These are phyloP conservation scores for Steatornis caripensis DNA, from an alignment of 2,113 vertebrate genomes.

Conservation along the genomic window DNA sequence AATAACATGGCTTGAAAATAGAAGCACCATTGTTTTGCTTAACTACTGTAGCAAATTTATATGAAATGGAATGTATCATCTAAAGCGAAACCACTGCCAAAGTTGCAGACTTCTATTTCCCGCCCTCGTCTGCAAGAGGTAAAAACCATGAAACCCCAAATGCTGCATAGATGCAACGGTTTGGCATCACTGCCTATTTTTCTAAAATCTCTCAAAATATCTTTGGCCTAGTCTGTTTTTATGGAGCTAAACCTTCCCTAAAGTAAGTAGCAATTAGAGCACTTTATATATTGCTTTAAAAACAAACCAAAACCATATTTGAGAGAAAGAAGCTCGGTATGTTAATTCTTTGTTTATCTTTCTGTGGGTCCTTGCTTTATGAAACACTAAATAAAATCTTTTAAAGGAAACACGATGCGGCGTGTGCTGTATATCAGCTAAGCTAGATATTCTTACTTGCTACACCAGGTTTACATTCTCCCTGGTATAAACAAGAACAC, in stretches of 20 bases:
- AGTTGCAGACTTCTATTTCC: background rate
- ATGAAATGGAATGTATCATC: constrained; percentile 60
- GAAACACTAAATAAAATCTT: background rate
- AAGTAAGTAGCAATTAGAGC: constrained; percentile 25
- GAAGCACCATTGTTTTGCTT: constrained; percentile 72
- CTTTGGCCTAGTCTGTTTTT: constrained; percentile 27
- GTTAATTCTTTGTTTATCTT: background rate
- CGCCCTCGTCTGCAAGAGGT: background rate
- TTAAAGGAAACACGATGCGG: background rate
- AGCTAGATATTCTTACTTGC: background rate
- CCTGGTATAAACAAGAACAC: background rate
- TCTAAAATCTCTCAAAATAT: constrained; percentile 34
- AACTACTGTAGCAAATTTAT: constrained; percentile 67
- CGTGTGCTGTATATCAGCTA: background rate
- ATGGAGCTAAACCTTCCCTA: background rate
- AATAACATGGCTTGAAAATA: constrained; percentile 69
- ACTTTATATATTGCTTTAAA: constrained; percentile 54
- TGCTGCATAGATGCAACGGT: background rate
- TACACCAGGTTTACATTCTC: background rate
- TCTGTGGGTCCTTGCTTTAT: background rate
- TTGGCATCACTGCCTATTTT: background rate
- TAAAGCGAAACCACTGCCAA: constrained; percentile 21
- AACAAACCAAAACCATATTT: constrained; percentile 11
- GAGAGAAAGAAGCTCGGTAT: background rate
- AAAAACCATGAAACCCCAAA: background rate